Base-by-base conservation (phyloP, 1,140 invertebrate genomes). In the Neodiprion lecontei region DNA sequence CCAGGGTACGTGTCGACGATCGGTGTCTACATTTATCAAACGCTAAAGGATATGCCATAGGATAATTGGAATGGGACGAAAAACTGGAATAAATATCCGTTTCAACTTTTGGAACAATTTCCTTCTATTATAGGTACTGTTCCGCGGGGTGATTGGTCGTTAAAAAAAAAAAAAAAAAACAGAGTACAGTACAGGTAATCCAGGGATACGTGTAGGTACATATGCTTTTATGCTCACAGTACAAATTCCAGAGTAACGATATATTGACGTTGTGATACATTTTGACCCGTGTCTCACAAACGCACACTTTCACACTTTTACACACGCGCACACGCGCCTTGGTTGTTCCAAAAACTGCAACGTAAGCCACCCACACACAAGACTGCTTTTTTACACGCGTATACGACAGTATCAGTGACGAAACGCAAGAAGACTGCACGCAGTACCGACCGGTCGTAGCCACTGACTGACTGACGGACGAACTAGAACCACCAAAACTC, bases 261-360 rank as follows among this genome's bases (percentile, higher is more conserved):
- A 87, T 75, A 75, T 86, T 85, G 70, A 84, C 79, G 80, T 86
- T 88, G 77, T 87, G 85, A 74, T 86, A 88, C 84, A 85, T 81
- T 73, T 74, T 40, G 23, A 74, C 72, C 61, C 68, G 71, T 66
- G 75, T 84, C 74, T 74, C 76, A 71, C 75, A 75, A 75, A 73
- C 74, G 72, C 73, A 70, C 65, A 69, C 66, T 9, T 14, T 61
- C 8, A 49, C 12, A 49, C 73, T 49, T 7, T 61, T 12, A 71
- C 50, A 28, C 7, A 9, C 50, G 8, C 17, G 50, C 53, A 23
- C 47, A 72, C 21, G 0, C 14, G 14, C 66, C 9, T 40, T 5
- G 2, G 2, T 40, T 40, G 2, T 40, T 40, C 2, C 28, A 40
- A 40, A 40, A 40, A 40, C 28, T 40, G 28, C 28, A 40, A 40